A percentile compares a stretch with the other conserved stretches of the same genome.
Evolutionary conservation across 2,797 vertebrate species (phyloP).

Genomic region (Liasis olivaceus): DNA sequence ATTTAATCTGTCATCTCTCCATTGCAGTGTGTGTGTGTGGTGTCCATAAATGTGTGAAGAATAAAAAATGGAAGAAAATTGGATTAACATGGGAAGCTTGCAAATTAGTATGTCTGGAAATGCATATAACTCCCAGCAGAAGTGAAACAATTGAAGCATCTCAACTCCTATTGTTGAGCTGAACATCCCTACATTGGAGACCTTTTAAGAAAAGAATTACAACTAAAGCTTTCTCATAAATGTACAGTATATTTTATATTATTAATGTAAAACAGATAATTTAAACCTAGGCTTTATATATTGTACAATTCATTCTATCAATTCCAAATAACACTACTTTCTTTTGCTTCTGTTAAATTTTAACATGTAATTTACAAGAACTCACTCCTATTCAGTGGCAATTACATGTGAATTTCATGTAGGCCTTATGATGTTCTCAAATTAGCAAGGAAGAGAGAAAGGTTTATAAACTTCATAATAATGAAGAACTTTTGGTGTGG

Average conservation of each 20-base stretch:
- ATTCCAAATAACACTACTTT: background rate
- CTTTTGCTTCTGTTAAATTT: background rate
- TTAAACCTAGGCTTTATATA: background rate
- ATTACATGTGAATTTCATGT: background rate
- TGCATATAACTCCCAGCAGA: background rate
- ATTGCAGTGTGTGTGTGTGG: background rate
- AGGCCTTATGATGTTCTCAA: background rate
- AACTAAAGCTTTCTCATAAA: background rate
- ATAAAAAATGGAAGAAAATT: background rate
- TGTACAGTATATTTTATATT: background rate
- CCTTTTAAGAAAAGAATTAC: background rate
- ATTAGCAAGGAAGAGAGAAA: background rate
- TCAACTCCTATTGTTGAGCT: background rate
- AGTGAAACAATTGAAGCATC: background rate
- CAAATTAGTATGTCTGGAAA: background rate
- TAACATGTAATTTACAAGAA: background rate
- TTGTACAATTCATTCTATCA: background rate
- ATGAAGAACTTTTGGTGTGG: background rate
- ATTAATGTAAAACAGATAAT: background rate
- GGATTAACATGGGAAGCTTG: background rate
- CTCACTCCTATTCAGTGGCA: background rate
- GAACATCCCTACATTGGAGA: background rate
- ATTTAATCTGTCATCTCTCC: background rate
- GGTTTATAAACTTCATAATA: background rate
- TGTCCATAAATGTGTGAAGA: background rate